Base-by-base conservation (phyloP, 2,113 vertebrate genomes). In the Perca fluviatilis region DNA sequence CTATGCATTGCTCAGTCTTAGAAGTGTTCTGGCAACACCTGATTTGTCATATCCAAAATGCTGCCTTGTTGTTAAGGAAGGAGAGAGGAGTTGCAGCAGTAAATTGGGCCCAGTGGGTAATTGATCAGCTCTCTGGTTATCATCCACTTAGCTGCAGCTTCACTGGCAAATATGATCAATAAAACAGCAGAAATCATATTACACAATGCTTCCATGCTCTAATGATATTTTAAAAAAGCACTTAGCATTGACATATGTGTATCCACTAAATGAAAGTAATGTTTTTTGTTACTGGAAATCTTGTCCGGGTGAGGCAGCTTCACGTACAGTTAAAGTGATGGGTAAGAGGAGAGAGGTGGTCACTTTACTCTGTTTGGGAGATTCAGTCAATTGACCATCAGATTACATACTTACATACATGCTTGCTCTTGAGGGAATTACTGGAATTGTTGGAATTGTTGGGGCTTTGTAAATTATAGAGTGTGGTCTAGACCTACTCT, bases 161-260 rank as follows among this genome's bases (percentile, higher is more conserved):
- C 64, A n/a, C 80, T 2, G 47, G 33, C 70, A 79, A 63, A 84
- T 79, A 40, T 74, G 76, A 92, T 93, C 89, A 77, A 90, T 91
- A 87, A 73, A 74, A 5, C 67, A 51, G 72, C 51, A 57, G 57
- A 77, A 88, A 92, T 84, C 56, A 51, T 72, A 79, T 90, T 86
- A 91, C 58, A 72, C 51, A 19, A 51, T 19, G 25, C 58, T 73
- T 5, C 25, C 18, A 18, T 60, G 21, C 72, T 74, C 51, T 85
- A 84, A 88, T 84, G 64, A 85, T 46, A 54, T 73, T 73, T 77
- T 65, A 51, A 64, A 67, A 89, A 92, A 15, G 47, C 56, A 82
- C 57, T 91, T 84, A 89, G 77, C 65, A 77, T 74, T 65, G 87
- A 81, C 79, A 64, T 21, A 72, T 47, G 65, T 64, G 57, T 46